Conservation (phyloP, 2,888 invertebrate species). For the Lottia gigantea region DNA sequence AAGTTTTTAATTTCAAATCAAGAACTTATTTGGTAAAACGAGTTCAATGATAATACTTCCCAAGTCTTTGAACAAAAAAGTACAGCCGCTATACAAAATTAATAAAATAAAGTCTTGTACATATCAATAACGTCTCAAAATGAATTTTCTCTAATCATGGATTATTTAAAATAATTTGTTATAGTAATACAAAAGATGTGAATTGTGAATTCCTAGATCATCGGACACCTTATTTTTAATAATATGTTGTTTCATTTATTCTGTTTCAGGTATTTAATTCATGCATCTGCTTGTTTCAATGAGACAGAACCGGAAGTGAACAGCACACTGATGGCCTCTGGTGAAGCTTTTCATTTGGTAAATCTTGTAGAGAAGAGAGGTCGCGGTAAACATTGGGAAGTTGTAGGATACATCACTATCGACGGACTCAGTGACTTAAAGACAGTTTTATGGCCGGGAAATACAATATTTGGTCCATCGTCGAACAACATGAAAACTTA, state of each 20-base stretch:
- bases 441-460: constrained; percentile 91
- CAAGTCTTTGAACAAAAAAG: no score
- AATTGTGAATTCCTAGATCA: no score
- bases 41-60: no score
- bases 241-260: not conserved
- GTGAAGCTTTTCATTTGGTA: constrained; percentile 40
- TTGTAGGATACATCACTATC: constrained; percentile 46
- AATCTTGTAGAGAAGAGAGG: constrained; percentile 34
- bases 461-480: constrained; percentile 77
- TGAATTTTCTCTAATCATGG: no score
- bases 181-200: no score
- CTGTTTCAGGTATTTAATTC: constrained; percentile 9
- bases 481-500: constrained; percentile 74
- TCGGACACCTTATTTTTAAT: not conserved
- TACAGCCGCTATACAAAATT: no score
- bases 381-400: constrained; percentile 39
- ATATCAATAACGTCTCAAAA: no score
- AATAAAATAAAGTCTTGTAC: no score
- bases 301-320: constrained; percentile 10
- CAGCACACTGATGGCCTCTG: constrained; percentile 8
- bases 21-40: no score
- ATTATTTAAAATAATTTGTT: no score
- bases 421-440: constrained; percentile 73
- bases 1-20: no score
- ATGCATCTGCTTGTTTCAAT: constrained; percentile 9